A percentile compares a stretch with the other conserved stretches of the same genome.
Evolutionary conservation across 2,113 vertebrate genomes (phyloP).

Genomic region (Cygnus atratus): DNA sequence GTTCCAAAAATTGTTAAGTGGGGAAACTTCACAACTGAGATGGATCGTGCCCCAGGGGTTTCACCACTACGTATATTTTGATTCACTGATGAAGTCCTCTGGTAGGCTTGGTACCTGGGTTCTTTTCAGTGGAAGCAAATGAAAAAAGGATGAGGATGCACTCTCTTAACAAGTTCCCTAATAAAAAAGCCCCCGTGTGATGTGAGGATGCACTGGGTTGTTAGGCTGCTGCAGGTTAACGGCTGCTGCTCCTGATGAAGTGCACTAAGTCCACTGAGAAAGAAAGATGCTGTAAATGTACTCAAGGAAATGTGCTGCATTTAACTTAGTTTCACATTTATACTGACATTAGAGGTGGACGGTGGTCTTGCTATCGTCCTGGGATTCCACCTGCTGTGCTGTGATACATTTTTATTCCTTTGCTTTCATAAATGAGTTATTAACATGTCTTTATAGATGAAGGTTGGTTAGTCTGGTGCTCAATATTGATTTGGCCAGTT

Average conservation of each 20-base stretch:
- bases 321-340: background rate
- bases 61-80: background rate
- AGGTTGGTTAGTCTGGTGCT: background rate
- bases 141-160: background rate
- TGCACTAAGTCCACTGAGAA: background rate
- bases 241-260: background rate
- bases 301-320: background rate
- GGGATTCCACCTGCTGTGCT: background rate
- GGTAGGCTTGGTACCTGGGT: background rate
- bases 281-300: background rate
- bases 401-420: background rate
- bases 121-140: background rate
- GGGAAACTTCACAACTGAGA: background rate
- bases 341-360: background rate
- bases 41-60: background rate
- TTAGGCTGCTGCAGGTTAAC: background rate
- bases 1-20: constrained; percentile 18
- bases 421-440: background rate
- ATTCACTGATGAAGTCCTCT: background rate
- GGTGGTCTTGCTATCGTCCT: background rate
- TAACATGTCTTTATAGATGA: background rate
- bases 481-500: background rate
- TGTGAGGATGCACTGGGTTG: background rate
- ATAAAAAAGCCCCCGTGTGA: background rate
- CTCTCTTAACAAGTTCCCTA: background rate